Conservation (phyloP, 1,140 invertebrate genomes). For the Calephelis virginiensis region DNA sequence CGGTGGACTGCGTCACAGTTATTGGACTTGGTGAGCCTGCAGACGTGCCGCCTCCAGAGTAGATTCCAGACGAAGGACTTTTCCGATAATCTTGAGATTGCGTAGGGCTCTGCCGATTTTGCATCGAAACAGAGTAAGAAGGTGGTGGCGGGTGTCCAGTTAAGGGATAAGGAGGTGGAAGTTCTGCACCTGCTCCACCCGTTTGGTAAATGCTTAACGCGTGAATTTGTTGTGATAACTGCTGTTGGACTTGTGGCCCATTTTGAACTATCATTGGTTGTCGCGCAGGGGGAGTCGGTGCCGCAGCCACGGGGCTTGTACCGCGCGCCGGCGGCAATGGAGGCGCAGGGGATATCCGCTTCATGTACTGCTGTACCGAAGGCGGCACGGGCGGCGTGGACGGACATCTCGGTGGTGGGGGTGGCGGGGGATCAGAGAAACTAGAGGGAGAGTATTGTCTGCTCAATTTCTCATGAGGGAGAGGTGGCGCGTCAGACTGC, state of each 20-base stretch:
- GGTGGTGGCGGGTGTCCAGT: constrained; percentile 86
- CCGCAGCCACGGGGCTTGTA: constrained; percentile 85
- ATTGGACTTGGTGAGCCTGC: constrained; percentile 90
- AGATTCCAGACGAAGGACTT: constrained; percentile 88
- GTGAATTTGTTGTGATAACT: constrained; percentile 91
- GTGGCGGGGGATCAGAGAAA: constrained; percentile 85
- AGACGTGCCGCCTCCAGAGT: constrained; percentile 86
- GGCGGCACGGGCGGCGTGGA: constrained; percentile 88
- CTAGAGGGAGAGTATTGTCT: constrained; percentile 85
- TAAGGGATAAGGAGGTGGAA: constrained; percentile 89
- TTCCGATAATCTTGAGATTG: constrained; percentile 88
- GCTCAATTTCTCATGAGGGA: constrained; percentile 74
- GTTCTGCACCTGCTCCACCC: constrained; percentile 82
- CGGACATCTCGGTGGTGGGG: constrained; percentile 83
- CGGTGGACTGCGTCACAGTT: constrained; percentile 82
- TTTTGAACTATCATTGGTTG: constrained; percentile 91
- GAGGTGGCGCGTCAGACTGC: constrained; percentile 78
- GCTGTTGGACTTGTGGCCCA: constrained; percentile 89
- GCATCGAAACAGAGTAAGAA: constrained; percentile 90
- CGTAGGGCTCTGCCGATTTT: constrained; percentile 91
- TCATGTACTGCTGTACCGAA: constrained; percentile 89
- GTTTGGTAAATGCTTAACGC: constrained; percentile 89
- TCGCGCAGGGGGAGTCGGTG: constrained; percentile 69
- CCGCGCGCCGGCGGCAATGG: constrained; percentile 81
- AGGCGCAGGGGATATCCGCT: constrained; percentile 90